phyloP scores from a whole-genome alignment of 2,113 vertebrate species.

The Gallinago media region DNA sequence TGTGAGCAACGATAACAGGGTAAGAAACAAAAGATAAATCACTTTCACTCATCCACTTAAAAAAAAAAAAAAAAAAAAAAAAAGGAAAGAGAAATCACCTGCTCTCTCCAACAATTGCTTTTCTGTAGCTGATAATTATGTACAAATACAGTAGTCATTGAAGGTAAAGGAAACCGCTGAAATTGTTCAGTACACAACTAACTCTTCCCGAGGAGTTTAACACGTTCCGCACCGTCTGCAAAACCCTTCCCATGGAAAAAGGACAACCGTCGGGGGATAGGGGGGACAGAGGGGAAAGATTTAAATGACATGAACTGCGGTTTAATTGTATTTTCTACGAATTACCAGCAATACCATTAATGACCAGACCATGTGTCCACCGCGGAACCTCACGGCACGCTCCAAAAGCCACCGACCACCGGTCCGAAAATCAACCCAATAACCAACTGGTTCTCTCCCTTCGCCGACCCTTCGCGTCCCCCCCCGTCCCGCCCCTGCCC shows the following conservation, averaged over 20 bases:
- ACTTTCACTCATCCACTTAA: background rate
- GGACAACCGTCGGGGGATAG: background rate
- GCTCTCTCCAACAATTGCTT: background rate
- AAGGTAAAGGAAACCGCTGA: background rate
- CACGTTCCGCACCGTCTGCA: background rate
- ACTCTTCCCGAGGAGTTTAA: background rate
- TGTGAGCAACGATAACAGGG: background rate
- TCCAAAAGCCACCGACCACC: background rate
- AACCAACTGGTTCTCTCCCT: no score
- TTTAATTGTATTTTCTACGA: fast-evolving
- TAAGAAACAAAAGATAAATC: background rate
- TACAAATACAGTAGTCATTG: background rate
- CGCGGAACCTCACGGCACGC: background rate
- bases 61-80: fast-evolving
- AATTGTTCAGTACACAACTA: fast-evolving
- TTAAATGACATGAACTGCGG: background rate
- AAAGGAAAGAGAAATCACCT: fast-evolving
- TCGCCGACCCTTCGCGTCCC: background rate
- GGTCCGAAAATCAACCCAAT: background rate
- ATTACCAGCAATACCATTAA: background rate
- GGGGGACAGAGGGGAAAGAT: background rate
- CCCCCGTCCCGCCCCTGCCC: no score
- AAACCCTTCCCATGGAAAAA: background rate
- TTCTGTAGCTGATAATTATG: background rate
- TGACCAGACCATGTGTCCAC: background rate